These are phyloP conservation scores for Calidris pugnax DNA, from an alignment of 2,113 vertebrate species.

Conservation along the genomic window DNA sequence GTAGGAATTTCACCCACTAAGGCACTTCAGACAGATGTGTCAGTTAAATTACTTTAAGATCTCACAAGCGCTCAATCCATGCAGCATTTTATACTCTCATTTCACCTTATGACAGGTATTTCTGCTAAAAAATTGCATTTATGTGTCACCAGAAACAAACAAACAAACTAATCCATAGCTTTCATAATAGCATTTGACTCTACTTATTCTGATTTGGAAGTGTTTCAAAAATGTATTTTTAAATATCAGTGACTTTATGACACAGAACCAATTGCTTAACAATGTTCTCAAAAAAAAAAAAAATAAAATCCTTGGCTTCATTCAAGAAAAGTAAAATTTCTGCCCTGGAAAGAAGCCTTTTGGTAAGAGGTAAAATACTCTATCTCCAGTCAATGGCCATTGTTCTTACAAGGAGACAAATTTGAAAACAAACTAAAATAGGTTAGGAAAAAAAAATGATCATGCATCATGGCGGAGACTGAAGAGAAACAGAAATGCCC, in stretches of 20 bases:
- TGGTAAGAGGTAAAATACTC: not conserved
- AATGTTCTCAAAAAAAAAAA: not conserved
- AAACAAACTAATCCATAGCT: not conserved
- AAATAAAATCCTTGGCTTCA: too few relatives aligned
- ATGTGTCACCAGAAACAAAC: not conserved
- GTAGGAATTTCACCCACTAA: not conserved
- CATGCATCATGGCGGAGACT: not conserved
- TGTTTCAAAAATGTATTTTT: not conserved
- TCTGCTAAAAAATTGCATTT: not conserved
- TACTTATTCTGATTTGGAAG: not conserved
- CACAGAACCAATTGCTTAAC: not conserved
- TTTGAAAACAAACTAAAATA: not conserved
- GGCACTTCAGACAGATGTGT: not conserved
- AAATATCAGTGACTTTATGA: not conserved
- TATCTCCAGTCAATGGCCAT: not conserved
- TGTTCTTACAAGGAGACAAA: not conserved
- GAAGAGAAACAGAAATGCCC: not conserved
- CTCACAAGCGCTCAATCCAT: not conserved
- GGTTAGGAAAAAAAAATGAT: not conserved
- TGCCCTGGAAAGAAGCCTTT: not conserved
- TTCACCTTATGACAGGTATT: not conserved
- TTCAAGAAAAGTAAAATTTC: not conserved
- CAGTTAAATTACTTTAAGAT: not conserved
- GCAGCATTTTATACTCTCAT: not conserved
- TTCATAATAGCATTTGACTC: not conserved